A percentile compares a stretch with the other conserved stretches of the same genome.
Evolutionary conservation across 2,888 invertebrate genomes (phyloP).

Genomic region (Proisotoma minuta): DNA sequence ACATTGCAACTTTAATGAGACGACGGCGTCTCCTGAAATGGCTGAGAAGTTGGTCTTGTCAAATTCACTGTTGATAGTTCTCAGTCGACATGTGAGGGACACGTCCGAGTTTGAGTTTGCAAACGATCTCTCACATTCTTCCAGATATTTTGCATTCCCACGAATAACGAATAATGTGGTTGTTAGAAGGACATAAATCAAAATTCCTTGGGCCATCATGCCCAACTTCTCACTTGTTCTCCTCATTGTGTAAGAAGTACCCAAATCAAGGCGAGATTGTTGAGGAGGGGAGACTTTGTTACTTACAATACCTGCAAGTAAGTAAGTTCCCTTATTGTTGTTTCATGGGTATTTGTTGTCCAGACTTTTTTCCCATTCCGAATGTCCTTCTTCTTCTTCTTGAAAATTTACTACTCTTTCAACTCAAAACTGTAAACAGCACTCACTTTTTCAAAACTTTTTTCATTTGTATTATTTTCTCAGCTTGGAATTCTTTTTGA

Average conservation of each 20-base stretch:
- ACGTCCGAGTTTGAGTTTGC: slow-evolving; percentile 59
- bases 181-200: slow-evolving; percentile 34
- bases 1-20: slow-evolving; percentile 71
- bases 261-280: neutral
- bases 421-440: neutral
- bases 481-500: neutral
- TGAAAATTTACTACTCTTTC: slow-evolving; percentile 7
- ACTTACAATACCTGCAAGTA: neutral
- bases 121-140: slow-evolving; percentile 34
- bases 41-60: slow-evolving; percentile 76
- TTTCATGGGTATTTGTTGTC: neutral
- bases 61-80: slow-evolving; percentile 80
- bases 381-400: slow-evolving; percentile 12
- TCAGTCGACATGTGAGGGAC: slow-evolving; percentile 69
- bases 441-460: neutral
- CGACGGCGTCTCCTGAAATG: slow-evolving; percentile 62
- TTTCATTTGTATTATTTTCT: neutral
- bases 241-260: slow-evolving; percentile 4
- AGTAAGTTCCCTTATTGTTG: neutral
- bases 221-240: slow-evolving; percentile 17
- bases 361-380: slow-evolving; percentile 1
- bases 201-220: slow-evolving; percentile 13
- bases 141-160: slow-evolving; percentile 39
- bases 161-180: slow-evolving; percentile 4
- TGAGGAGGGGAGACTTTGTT: neutral